A percentile compares a stretch with the other conserved stretches of the same genome.
Conservation (phyloP, 2,797 vertebrate species). For the Sparus aurata region DNA sequence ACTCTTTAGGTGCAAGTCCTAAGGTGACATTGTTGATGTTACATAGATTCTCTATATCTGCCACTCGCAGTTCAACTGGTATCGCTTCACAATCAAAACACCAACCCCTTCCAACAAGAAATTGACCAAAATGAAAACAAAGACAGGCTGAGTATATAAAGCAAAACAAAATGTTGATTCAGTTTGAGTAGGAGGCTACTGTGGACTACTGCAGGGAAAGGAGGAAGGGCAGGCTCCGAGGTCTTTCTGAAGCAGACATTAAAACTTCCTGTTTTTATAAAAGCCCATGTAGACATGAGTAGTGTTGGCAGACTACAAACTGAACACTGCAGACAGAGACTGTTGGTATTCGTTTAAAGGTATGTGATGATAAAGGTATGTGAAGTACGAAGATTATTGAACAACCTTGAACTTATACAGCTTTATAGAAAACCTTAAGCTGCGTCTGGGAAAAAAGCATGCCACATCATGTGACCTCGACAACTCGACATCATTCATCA, state of each 20-base stretch:
- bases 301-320: background rate
- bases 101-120: background rate
- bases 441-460: background rate
- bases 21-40: no score
- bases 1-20: no score
- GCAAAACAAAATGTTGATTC: background rate
- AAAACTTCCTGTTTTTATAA: background rate
- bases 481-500: slow-evolving; percentile 46
- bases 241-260: background rate
- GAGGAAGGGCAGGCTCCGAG: background rate
- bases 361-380: background rate
- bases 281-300: background rate
- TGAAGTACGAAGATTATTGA: slow-evolving; percentile 31
- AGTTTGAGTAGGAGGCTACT: background rate
- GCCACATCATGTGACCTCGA: slow-evolving; percentile 7
- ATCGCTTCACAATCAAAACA: no score
- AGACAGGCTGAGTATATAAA: background rate
- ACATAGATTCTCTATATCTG: no score
- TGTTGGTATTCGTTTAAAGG: slow-evolving; percentile 14
- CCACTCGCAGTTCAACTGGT: no score
- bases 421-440: no score
- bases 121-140: background rate
- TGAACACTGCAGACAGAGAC: background rate
- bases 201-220: background rate
- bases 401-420: slow-evolving; percentile 28